A percentile compares a stretch with the other conserved stretches of the same genome.
phyloP scores from a whole-genome alignment of 2,797 vertebrate species.

The Anguilla megastoma region DNA sequence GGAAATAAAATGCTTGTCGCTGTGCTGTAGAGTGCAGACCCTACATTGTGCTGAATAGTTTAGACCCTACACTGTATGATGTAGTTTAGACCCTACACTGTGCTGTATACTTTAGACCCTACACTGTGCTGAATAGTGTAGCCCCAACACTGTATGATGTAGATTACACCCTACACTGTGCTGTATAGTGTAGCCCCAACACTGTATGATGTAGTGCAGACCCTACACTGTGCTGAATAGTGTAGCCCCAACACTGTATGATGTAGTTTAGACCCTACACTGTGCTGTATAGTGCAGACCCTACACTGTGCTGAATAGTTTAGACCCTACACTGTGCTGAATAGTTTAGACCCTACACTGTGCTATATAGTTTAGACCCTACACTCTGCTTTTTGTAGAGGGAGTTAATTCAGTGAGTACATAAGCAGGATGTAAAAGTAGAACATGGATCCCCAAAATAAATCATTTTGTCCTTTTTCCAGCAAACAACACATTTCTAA shows the following conservation, averaged over 20 bases:
- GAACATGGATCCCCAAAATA: neutral
- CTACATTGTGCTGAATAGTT: neutral
- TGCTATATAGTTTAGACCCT: neutral
- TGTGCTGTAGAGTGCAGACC: neutral
- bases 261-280: neutral
- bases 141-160: neutral
- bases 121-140: neutral
- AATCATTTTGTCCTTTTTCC: conserved; percentile 14
- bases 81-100: neutral
- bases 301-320: neutral
- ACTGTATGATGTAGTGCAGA: neutral
- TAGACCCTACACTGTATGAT: neutral
- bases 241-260: neutral
- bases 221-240: neutral
- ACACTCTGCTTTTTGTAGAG: neutral
- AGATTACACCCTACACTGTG: neutral
- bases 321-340: neutral
- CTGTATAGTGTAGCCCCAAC: neutral
- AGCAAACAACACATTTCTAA: neutral
- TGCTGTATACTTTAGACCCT: neutral
- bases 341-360: neutral
- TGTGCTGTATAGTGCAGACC: neutral
- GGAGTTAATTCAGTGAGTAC: neutral
- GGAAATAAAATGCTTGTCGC: conserved; percentile 5
- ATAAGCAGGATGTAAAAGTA: neutral